These are phyloP conservation scores for Porphyrio hochstetteri DNA, from an alignment of 2,113 vertebrate genomes.

Conservation along the genomic window DNA sequence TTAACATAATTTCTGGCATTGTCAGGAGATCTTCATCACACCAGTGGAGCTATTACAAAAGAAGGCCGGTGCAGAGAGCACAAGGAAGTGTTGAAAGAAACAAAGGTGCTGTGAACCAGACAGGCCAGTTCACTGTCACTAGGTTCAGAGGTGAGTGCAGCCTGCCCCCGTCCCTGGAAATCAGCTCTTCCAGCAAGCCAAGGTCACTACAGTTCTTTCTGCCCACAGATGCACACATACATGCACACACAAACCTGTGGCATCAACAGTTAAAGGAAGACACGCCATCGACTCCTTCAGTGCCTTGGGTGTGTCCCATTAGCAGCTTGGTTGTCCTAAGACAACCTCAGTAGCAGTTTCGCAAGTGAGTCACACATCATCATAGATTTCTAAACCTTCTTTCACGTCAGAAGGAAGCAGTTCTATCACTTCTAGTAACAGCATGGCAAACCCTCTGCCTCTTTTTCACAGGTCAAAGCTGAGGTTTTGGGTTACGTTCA, in stretches of 20 bases:
- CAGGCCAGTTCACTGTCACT: neutral
- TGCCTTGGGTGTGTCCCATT: neutral
- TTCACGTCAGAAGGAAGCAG: neutral
- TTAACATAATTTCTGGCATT: neutral
- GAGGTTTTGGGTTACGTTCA: neutral
- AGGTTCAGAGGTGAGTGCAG: neutral
- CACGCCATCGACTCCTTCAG: neutral
- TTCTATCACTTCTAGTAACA: neutral
- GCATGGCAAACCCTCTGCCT: neutral
- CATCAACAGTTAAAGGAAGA: neutral
- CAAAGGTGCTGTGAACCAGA: neutral
- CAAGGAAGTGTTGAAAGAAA: neutral
- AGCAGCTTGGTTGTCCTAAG: neutral
- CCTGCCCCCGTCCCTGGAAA: neutral
- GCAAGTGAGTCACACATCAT: neutral
- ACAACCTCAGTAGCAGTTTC: neutral
- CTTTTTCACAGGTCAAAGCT: neutral
- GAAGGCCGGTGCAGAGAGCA: neutral
- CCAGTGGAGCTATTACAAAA: neutral
- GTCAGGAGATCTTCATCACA: neutral
- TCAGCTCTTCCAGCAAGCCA: neutral
- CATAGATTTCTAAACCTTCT: neutral
- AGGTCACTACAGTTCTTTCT: neutral
- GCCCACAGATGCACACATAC: neutral
- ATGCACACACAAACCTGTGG: neutral